Conservation (phyloP, 1,140 invertebrate species). For the Drosophila varians region DNA sequence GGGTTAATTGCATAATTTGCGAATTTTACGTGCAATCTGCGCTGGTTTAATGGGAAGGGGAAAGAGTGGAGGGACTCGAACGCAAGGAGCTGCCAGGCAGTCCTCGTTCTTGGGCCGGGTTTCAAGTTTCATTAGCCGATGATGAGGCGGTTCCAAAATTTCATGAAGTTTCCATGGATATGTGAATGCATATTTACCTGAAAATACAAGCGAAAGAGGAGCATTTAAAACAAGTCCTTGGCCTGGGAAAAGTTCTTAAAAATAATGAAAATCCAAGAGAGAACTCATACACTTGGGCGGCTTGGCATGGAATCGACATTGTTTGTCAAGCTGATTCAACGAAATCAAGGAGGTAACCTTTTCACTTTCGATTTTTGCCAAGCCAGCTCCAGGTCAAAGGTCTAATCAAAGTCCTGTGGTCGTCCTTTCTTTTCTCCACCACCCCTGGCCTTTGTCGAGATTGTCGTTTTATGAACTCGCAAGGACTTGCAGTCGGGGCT, state of each 20-base stretch:
- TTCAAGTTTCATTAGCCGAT: slow-evolving; percentile 32
- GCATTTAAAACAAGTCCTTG: background rate
- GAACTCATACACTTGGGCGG: background rate
- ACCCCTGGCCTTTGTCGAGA: background rate
- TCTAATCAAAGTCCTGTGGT: slow-evolving; percentile 55
- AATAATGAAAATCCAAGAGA: slow-evolving; percentile 4
- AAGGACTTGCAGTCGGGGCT: slow-evolving; percentile 57
- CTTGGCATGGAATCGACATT: background rate
- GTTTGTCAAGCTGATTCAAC: background rate
- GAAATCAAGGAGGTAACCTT: slow-evolving; percentile 22
- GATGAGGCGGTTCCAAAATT: slow-evolving; percentile 17
- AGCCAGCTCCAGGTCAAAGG: slow-evolving; percentile 41
- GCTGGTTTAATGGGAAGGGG: slow-evolving; percentile 10
- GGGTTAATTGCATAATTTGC: slow-evolving; percentile 82
- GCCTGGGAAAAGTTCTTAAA: background rate
- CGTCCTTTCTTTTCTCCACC: background rate
- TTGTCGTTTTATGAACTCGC: slow-evolving; percentile 73
- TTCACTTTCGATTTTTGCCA: slow-evolving; percentile 44
- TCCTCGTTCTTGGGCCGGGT: background rate
- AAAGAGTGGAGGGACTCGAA: background rate
- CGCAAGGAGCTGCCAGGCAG: background rate
- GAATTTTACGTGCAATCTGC: slow-evolving; percentile 67
- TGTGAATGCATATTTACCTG: slow-evolving; percentile 23
- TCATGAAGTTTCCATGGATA: slow-evolving; percentile 20
- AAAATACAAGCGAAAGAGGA: slow-evolving; percentile 9